Percentiles rank a stretch among this genome's conserved stretches.
Evolutionary conservation across 2,113 vertebrate genomes (phyloP).

Genomic region (Hippolais icterina): DNA sequence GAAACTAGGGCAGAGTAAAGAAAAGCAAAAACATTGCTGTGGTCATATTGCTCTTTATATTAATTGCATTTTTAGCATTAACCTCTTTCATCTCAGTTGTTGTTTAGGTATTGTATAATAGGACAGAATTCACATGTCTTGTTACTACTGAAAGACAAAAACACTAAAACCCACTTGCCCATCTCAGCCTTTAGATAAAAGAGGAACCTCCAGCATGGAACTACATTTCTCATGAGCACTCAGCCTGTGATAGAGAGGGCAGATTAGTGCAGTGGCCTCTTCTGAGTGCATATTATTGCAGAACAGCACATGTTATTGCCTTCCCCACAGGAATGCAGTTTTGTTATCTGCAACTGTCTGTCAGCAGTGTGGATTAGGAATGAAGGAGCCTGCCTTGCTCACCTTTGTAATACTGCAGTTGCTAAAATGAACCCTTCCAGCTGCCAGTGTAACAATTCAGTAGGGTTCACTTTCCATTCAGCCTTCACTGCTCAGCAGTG

Average conservation of each 20-base stretch:
- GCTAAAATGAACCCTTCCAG: background rate
- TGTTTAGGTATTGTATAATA: background rate
- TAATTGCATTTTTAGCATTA: background rate
- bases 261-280: background rate
- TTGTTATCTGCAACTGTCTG: background rate
- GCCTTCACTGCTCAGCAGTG: background rate
- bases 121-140: background rate
- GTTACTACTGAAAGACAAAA: background rate
- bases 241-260: background rate
- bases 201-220: background rate
- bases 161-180: background rate
- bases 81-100: background rate
- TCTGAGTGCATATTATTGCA: background rate
- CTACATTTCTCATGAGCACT: background rate
- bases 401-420: background rate
- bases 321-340: background rate
- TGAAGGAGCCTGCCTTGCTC: background rate
- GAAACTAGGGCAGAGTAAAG: background rate
- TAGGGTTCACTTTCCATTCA: background rate
- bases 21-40: background rate
- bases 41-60: background rate
- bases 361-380: background rate
- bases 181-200: background rate
- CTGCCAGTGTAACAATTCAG: background rate
- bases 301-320: background rate